Evolutionary conservation across 2,113 vertebrate species (phyloP).

Genomic region (human): DNA sequence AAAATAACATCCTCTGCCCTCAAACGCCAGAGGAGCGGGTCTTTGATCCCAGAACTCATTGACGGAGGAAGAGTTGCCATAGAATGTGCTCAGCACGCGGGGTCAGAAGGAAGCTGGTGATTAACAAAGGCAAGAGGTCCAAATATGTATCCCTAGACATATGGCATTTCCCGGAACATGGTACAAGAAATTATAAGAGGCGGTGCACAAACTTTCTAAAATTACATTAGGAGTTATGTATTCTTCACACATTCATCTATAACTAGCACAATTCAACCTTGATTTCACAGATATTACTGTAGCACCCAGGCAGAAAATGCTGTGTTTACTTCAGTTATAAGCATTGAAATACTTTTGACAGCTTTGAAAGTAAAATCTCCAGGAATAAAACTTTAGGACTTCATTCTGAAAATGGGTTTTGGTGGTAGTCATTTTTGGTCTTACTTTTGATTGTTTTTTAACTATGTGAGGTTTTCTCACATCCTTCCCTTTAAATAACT

Average conservation of each 20-base stretch:
- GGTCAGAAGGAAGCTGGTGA: background rate
- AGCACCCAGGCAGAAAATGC: slow-evolving; percentile 34
- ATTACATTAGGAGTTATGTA: background rate
- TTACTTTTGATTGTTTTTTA: background rate
- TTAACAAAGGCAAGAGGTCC: background rate
- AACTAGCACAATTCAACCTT: background rate
- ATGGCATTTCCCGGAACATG: background rate
- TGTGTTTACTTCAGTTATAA: slow-evolving; percentile 35
- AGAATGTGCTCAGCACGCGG: background rate
- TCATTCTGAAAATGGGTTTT: background rate
- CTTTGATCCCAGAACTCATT: slow-evolving; percentile 7
- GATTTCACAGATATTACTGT: slow-evolving; percentile 9
- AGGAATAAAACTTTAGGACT: slow-evolving; percentile 17
- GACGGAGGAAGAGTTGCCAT: background rate
- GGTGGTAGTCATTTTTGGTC: background rate
- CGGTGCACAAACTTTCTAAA: background rate
- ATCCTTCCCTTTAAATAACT: background rate
- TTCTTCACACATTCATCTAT: background rate
- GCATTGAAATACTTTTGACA: slow-evolving; percentile 1
- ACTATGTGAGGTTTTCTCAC: background rate
- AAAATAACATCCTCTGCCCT: slow-evolving; percentile 59
- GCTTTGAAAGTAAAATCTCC: slow-evolving; percentile 12
- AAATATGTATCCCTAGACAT: background rate
- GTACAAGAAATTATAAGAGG: background rate
- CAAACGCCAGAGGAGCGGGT: background rate